These are phyloP conservation scores for Phyllostomus discolor DNA, from an alignment of 2,113 vertebrate genomes.

Conservation along the genomic window DNA sequence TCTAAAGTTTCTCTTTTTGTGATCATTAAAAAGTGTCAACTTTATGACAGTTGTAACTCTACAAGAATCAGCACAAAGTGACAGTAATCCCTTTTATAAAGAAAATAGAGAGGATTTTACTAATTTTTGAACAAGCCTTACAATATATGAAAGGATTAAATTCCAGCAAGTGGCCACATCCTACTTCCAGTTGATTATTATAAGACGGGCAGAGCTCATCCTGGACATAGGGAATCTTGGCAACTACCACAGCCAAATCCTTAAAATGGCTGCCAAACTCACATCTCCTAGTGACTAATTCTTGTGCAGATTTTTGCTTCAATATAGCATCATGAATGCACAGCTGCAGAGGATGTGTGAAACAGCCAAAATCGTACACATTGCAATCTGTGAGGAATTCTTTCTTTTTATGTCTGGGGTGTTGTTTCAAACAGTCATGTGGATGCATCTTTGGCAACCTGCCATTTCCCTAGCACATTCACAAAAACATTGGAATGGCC, in stretches of 20 bases:
- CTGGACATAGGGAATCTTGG: neutral
- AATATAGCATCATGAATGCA: constrained; percentile 67
- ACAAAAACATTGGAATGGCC: constrained; percentile 59
- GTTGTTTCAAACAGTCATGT: constrained; percentile 52
- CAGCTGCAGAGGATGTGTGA: constrained; percentile 70
- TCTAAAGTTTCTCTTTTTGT: neutral
- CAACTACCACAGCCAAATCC: neutral
- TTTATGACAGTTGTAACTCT: neutral
- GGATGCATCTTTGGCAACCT: constrained; percentile 52
- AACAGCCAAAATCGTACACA: constrained; percentile 55
- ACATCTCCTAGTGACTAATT: constrained; percentile 28
- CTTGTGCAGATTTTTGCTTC: constrained; percentile 64
- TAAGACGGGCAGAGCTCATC: neutral
- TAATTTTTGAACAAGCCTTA: constrained; percentile 1
- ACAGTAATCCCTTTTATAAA: neutral
- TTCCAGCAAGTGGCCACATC: neutral
- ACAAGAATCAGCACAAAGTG: neutral
- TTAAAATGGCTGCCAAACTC: constrained; percentile 39
- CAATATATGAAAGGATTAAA: neutral
- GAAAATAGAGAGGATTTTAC: neutral
- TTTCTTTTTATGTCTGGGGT: constrained; percentile 53
- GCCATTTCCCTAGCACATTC: constrained; percentile 39
- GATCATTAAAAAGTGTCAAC: neutral
- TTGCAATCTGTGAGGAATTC: constrained; percentile 46
- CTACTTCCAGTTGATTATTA: neutral